Conservation (phyloP, 2,113 vertebrate species). For the Cyphomyrus discorhynchus region DNA sequence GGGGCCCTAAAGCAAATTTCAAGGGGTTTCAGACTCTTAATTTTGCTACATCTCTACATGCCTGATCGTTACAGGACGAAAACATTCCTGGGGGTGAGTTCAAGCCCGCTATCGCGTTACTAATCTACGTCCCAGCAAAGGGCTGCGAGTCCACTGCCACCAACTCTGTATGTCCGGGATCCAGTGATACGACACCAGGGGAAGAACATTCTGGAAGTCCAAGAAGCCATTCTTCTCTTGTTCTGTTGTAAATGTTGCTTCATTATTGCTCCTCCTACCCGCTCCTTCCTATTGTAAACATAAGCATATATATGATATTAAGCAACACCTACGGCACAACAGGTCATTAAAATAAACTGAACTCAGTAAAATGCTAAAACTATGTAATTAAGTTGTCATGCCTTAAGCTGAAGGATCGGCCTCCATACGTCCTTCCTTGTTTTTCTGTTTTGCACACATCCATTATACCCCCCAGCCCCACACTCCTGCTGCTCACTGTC, state of each 20-base stretch:
- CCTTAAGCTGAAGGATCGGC: background rate
- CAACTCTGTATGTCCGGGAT: background rate
- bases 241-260: background rate
- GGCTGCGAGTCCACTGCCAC: background rate
- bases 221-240: background rate
- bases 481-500: constrained; percentile 10
- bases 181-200: background rate
- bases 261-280: background rate
- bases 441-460: constrained; percentile 15
- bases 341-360: constrained; percentile 8
- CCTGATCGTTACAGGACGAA: background rate
- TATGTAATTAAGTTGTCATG: constrained; percentile 13
- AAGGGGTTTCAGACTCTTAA: background rate
- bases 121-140: background rate
- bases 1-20: background rate
- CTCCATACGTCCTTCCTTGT: background rate
- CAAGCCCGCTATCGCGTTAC: background rate
- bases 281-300: background rate
- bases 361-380: constrained; percentile 7
- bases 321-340: background rate
- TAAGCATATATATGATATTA: background rate
- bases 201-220: background rate
- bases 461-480: constrained; percentile 2
- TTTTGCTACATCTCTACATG: background rate
- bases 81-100: background rate